A percentile compares a stretch with the other conserved stretches of the same genome.
Conservation (phyloP, 2,888 invertebrate genomes). For the Serrognathus titanus region DNA sequence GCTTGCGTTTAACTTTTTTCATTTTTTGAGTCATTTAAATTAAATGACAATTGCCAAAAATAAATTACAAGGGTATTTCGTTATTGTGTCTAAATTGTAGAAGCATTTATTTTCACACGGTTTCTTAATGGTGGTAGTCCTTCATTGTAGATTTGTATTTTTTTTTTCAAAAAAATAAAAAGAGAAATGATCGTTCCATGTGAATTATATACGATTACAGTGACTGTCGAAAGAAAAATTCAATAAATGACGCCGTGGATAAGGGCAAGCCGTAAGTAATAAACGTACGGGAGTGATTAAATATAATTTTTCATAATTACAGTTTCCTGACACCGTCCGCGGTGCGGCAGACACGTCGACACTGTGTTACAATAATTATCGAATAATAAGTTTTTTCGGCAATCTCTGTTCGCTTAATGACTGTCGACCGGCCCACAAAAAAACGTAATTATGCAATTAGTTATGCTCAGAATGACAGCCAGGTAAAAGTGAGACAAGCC, state of each 20-base stretch:
- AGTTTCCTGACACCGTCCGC: conserved; percentile 27
- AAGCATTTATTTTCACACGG: no score
- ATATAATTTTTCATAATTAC: conserved; percentile 43
- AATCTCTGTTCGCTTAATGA: conserved; percentile 38
- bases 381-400: conserved; percentile 37
- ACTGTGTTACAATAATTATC: conserved; percentile 42
- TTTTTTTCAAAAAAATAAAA: no score
- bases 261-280: background rate
- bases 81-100: no score
- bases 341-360: conserved; percentile 35
- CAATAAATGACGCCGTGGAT: background rate
- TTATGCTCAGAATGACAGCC: conserved; percentile 49
- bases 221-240: no score
- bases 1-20: no score
- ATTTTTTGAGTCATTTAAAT: no score
- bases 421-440: conserved; percentile 38
- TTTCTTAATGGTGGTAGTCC: no score
- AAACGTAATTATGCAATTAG: conserved; percentile 49
- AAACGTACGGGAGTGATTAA: conserved; percentile 28
- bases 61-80: no score
- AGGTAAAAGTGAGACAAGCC: conserved; percentile 42
- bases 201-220: no score
- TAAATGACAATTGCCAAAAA: no score
- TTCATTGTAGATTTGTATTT: no score
- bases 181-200: no score